Conservation (phyloP, 2,888 invertebrate species). For the Bugulina stolonifera region DNA sequence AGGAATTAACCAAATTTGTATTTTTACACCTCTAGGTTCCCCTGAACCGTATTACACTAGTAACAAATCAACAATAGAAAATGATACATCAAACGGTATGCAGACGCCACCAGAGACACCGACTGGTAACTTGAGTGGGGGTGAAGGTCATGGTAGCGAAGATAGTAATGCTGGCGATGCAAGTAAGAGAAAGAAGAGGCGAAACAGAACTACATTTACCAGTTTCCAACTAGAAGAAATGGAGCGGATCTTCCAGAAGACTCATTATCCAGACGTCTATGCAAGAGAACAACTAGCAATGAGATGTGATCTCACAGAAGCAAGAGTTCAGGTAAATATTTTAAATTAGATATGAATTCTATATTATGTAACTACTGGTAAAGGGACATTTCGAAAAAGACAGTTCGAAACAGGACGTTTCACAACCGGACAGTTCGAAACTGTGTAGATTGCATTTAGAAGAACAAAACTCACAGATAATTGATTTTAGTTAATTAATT, state of each 20-base stretch:
- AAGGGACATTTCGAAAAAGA: no score
- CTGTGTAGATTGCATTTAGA: no score
- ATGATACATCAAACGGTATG: constrained; percentile 29
- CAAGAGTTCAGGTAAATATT: constrained; percentile 51
- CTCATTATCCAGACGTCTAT: constrained; percentile 54
- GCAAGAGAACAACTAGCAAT: constrained; percentile 52
- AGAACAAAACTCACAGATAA: no score
- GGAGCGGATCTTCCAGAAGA: constrained; percentile 53
- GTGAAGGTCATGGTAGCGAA: constrained; percentile 4
- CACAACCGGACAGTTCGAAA: no score
- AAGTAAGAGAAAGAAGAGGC: constrained; percentile 45
- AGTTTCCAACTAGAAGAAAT: constrained; percentile 53
- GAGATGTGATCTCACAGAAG: constrained; percentile 51
- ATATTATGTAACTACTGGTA: no score
- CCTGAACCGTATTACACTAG: constrained; percentile 11
- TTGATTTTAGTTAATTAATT: no score
- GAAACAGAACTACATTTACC: constrained; percentile 53
- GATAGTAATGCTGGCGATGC: constrained; percentile 25
- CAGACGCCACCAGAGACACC: constrained; percentile 26
- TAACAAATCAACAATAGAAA: not conserved
- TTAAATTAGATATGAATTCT: no score
- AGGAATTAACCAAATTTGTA: no score
- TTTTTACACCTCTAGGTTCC: no score
- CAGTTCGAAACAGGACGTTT: no score
- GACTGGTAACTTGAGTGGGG: constrained; percentile 21